A percentile compares a stretch with the other conserved stretches of the same genome.
Evolutionary conservation across 92 coral and sea anemone species (phyloP).

Genomic region (Galaxea fascicularis): DNA sequence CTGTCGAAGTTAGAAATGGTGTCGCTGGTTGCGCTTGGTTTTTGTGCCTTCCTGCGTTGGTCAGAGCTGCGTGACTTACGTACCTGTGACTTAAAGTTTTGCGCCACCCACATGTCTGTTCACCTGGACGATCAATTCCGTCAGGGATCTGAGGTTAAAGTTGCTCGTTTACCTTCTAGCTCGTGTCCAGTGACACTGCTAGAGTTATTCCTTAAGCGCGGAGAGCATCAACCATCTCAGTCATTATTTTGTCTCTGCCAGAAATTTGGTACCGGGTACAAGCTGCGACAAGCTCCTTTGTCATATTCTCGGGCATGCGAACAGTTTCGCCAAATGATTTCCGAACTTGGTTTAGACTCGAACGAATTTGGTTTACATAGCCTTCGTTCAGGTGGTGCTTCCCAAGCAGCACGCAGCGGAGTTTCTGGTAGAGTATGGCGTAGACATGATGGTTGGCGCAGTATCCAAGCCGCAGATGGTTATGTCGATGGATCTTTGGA

Average conservation of each 20-base stretch:
- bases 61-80: slow-evolving; percentile 56
- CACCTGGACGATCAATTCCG: slow-evolving; percentile 54
- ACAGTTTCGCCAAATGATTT: slow-evolving; percentile 38
- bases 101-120: slow-evolving; percentile 32
- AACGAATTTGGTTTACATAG: slow-evolving; percentile 48
- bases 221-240: slow-evolving; percentile 36
- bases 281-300: slow-evolving; percentile 47
- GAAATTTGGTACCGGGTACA: slow-evolving; percentile 31
- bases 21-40: slow-evolving; percentile 58
- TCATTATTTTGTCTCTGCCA: slow-evolving; percentile 32
- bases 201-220: slow-evolving; percentile 42
- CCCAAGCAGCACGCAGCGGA: slow-evolving; percentile 52
- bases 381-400: slow-evolving; percentile 57
- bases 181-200: slow-evolving; percentile 33
- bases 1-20: slow-evolving; percentile 61
- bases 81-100: slow-evolving; percentile 27
- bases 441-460: slow-evolving; percentile 64
- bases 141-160: slow-evolving; percentile 35
- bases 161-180: slow-evolving; percentile 17
- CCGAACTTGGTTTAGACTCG: slow-evolving; percentile 42
- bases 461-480: slow-evolving; percentile 54
- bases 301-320: slow-evolving; percentile 53
- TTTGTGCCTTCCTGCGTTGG: slow-evolving; percentile 61
- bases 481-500: slow-evolving; percentile 46
- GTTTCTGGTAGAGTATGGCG: slow-evolving; percentile 51